Evolutionary conservation across 2,888 invertebrate genomes (phyloP).

Genomic region (Synanthedon andrenaeformis): DNA sequence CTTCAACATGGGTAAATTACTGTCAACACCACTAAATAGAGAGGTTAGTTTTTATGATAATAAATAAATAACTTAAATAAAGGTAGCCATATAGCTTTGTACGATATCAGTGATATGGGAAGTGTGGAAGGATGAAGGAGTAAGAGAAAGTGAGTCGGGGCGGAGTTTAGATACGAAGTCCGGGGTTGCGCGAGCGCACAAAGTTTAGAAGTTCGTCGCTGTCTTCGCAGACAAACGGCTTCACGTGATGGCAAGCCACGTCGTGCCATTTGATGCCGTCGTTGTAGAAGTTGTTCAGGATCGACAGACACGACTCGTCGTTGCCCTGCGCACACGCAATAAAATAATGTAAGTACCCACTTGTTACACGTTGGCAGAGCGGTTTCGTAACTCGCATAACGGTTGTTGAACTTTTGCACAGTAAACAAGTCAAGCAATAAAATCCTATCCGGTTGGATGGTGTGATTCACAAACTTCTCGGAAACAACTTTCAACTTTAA

Average conservation of each 20-base stretch:
- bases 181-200: slow-evolving; percentile 89
- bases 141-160: slow-evolving; percentile 3
- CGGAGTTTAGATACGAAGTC: slow-evolving; percentile 77
- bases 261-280: slow-evolving; percentile 90
- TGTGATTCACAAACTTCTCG: slow-evolving; percentile 20
- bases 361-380: too few relatives aligned
- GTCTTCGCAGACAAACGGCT: slow-evolving; percentile 92
- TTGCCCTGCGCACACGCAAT: slow-evolving; percentile 73
- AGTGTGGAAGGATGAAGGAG: slow-evolving; percentile 29
- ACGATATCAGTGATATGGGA: slow-evolving; percentile 56
- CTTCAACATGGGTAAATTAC: not conserved
- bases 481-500: slow-evolving; percentile 23
- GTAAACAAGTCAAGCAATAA: slow-evolving; percentile 4
- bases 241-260: slow-evolving; percentile 87
- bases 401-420: slow-evolving; percentile 4
- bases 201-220: slow-evolving; percentile 91
- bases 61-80: slow-evolving; percentile 66
- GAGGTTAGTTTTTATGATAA: slow-evolving; percentile 22
- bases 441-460: slow-evolving; percentile 7
- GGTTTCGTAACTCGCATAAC: not conserved
- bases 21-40: not conserved
- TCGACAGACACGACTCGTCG: slow-evolving; percentile 90
- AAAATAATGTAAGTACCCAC: not conserved
- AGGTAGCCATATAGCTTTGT: slow-evolving; percentile 57
- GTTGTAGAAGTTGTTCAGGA: slow-evolving; percentile 92